These are phyloP conservation scores for Polypedilum pembai DNA, from an alignment of 1,140 invertebrate genomes.

Conservation along the genomic window DNA sequence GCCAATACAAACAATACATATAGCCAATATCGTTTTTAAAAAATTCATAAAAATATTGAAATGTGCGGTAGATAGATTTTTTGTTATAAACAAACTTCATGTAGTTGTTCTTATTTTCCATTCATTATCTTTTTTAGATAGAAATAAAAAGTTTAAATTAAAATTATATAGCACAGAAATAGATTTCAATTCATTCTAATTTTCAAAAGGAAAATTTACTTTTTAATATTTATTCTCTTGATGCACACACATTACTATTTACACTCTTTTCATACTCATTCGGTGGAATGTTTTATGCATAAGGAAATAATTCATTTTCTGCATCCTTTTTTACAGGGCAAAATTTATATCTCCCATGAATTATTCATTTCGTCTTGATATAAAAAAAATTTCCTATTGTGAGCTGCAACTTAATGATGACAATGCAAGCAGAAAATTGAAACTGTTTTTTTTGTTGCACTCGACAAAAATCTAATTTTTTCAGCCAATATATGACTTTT, in stretches of 20 bases:
- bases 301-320: slow-evolving; percentile 14
- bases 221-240: neutral
- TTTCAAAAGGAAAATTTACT: too few species aligned
- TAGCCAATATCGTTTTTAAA: neutral
- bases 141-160: too few species aligned
- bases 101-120: too few species aligned
- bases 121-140: too few species aligned
- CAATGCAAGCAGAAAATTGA: neutral
- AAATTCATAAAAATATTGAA: neutral
- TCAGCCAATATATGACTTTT: neutral
- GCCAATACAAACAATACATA: neutral
- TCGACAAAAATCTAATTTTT: slow-evolving; percentile 7
- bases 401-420: too few species aligned
- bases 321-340: neutral
- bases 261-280: neutral
- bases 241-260: neutral
- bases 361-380: neutral
- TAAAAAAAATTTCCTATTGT: too few species aligned
- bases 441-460: slow-evolving; percentile 1
- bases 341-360: neutral
- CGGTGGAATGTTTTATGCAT: neutral
- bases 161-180: too few species aligned
- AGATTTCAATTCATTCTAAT: too few species aligned
- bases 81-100: too few species aligned
- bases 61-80: neutral